Evolutionary conservation across 1,140 invertebrate genomes (phyloP), one percentile per base, ranked within the genome.

Genomic region (Dendrolimus punctatus): DNA sequence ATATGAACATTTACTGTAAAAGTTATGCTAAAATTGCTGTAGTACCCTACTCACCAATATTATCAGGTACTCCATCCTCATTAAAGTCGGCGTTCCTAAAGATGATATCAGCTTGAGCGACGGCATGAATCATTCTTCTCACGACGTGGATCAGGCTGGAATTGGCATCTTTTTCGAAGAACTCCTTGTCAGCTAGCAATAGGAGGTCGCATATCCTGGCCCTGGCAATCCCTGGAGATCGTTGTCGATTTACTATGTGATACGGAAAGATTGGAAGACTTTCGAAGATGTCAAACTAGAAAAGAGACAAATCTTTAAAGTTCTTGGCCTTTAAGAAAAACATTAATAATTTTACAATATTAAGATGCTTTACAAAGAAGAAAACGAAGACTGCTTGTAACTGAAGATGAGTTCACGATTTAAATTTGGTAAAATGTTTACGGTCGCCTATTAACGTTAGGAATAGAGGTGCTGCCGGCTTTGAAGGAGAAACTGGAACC

Each of bases 21-120:
- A 23, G 23, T 23, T 23, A 2, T 42, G 1, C 41, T 42, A n/a
- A 2, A 42, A 42, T 42, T 42, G n/a, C 6, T 42, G 4, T 42
- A 42, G n/a, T 4, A 42, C n/a, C n/a, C 6, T 45, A 9, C 50
- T 59, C 51, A 81, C 81, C 81, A 54, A 85, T 81, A 60, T 85
- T 85, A 70, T 83, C 81, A n/a, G 81, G 81, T 6, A 76, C 51
- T 1, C 80, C 80, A 44, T 85, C 78, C 47, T 83, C 80, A 38
- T 85, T 68, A 43, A 85, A 85, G 40, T 85, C 81, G 3, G 81
- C 66, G 49, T 83, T 83, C 47, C 80, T 73, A 52, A 83, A 81
- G 54, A 85, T 80, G 38, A 83, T 68, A 46, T 85, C 81, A 5
- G 80, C 80, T 51, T 83, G 81, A 8, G 81, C 76, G 0, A 83